These are phyloP conservation scores for Oncorhynchus gorbuscha DNA, from an alignment of 2,113 vertebrate genomes.

Conservation along the genomic window DNA sequence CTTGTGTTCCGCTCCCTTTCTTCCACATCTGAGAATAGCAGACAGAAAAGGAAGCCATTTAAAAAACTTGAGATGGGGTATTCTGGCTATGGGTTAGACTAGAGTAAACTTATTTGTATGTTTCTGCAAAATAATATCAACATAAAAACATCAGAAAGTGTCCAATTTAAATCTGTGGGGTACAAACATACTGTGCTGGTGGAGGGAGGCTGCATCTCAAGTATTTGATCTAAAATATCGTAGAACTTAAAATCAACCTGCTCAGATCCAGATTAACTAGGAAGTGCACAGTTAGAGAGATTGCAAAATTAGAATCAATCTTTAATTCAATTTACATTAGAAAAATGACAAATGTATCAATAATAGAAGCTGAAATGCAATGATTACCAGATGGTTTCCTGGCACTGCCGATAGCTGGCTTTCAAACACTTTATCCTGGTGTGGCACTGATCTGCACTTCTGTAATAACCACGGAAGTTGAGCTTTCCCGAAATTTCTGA, in stretches of 20 bases:
- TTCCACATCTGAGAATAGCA: conserved; percentile 48
- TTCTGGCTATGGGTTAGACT: not conserved
- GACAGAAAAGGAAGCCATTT: not conserved
- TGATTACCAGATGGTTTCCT: conserved; percentile 62
- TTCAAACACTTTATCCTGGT: conserved; percentile 73
- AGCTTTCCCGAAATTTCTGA: conserved; percentile 66
- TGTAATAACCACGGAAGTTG: conserved; percentile 53
- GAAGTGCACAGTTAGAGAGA: not conserved
- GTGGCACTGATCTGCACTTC: conserved; percentile 70
- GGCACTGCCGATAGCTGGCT: conserved; percentile 64
- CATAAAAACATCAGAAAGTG: not conserved
- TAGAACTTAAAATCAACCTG: conserved; percentile 71
- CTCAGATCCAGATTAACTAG: conserved; percentile 59
- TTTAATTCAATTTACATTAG: too few relatives aligned
- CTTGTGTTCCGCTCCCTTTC: conserved; percentile 51
- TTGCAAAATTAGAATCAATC: too few relatives aligned
- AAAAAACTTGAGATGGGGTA: not conserved
- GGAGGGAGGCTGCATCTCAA: conserved; percentile 65
- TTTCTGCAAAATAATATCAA: not conserved
- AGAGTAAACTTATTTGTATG: not conserved
- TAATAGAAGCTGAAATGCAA: not conserved
- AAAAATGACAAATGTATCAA: too few relatives aligned
- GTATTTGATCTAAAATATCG: conserved; percentile 68
- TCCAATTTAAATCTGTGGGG: not conserved
- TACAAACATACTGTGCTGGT: conserved; percentile 43